Conservation (phyloP, 1,140 invertebrate genomes). For the Cyclargus thomasi region DNA sequence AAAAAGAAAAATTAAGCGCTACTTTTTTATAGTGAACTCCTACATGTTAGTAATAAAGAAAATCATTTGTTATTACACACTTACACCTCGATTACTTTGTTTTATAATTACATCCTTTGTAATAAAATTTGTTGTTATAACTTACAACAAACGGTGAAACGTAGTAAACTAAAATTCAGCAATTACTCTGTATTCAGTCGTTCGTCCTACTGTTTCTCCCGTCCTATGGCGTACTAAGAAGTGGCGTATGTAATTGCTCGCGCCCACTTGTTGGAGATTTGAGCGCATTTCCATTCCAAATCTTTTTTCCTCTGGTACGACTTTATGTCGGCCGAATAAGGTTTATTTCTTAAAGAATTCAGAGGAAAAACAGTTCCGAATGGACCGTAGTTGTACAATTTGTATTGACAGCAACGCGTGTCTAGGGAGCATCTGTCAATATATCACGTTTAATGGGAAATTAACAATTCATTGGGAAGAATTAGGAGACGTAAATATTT, state of each 20-base stretch:
- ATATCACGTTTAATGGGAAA: neutral
- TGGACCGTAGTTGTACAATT: constrained; percentile 19
- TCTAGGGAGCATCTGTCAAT: neutral
- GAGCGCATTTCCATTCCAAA: neutral
- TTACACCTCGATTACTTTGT: too few relatives aligned
- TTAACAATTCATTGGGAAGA: neutral
- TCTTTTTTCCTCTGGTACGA: neutral
- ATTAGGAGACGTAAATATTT: neutral
- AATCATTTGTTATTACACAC: too few relatives aligned
- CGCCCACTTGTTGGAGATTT: constrained; percentile 32
- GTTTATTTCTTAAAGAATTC: neutral
- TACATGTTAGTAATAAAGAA: too few relatives aligned
- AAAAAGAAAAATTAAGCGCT: too few relatives aligned
- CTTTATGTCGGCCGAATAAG: neutral
- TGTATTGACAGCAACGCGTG: constrained; percentile 40
- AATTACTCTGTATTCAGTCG: neutral
- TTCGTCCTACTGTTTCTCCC: constrained; percentile 6
- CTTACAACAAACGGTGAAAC: too few relatives aligned
- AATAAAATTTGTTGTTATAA: too few relatives aligned
- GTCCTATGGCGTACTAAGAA: constrained; percentile 24
- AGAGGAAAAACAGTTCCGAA: neutral
- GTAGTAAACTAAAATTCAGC: too few relatives aligned
- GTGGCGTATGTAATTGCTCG: constrained; percentile 31
- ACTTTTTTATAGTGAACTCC: too few relatives aligned
- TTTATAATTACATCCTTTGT: too few relatives aligned